phyloP scores from a whole-genome alignment of 2,113 vertebrate genomes.

The Stegostoma tigrinum region DNA sequence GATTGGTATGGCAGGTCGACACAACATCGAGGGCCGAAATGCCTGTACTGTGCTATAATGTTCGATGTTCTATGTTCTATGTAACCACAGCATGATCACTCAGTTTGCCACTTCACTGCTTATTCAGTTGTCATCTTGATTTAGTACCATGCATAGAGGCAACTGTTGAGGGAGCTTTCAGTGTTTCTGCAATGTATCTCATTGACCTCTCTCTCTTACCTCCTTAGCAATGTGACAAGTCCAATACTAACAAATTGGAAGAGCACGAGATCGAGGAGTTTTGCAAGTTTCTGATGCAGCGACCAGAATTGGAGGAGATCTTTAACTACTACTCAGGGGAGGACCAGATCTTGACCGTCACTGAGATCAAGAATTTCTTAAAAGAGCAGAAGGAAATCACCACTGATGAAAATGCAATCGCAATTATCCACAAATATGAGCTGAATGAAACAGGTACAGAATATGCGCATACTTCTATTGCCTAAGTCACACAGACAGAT shows the following conservation, averaged over 20 bases:
- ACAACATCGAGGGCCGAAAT: no score
- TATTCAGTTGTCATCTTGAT: no score
- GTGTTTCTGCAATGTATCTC: not conserved
- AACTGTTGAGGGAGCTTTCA: not conserved
- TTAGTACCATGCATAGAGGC: not conserved
- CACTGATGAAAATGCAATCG: conserved; percentile 58
- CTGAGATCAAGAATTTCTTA: conserved; percentile 83
- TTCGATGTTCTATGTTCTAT: no score
- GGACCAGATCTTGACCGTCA: conserved; percentile 65
- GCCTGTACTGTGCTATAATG: no score
- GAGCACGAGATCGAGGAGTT: conserved; percentile 85
- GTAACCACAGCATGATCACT: no score
- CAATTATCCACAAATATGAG: conserved; percentile 70
- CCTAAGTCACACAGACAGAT: no score
- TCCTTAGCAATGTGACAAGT: conserved; percentile 76
- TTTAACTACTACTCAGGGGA: conserved; percentile 76
- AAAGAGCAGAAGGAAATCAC: conserved; percentile 78
- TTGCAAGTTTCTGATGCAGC: conserved; percentile 74
- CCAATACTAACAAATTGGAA: conserved; percentile 70
- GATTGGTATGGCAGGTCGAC: no score
- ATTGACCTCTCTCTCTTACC: not conserved
- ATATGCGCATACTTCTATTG: not conserved
- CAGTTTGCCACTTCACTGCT: no score
- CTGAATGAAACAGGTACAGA: conserved; percentile 78
- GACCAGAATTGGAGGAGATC: conserved; percentile 80